These are phyloP conservation scores for Ectemnius lituratus DNA, from an alignment of 2,888 invertebrate species.

Conservation along the genomic window DNA sequence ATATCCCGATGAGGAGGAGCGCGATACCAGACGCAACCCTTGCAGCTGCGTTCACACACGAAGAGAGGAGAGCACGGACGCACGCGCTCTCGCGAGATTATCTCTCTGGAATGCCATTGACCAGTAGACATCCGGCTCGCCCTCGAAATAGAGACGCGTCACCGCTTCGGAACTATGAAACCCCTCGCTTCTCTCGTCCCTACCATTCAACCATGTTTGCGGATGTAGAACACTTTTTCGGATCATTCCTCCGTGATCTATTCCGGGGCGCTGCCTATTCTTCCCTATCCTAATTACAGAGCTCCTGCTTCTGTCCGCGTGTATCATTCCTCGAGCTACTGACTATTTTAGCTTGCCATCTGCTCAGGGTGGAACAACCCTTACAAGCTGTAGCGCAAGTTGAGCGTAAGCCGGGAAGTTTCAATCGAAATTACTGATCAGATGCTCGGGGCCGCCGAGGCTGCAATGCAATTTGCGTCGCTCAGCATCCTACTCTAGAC, in stretches of 20 bases:
- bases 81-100: conserved; percentile 17
- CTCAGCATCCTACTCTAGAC: conserved; percentile 28
- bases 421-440: conserved; percentile 56
- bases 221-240: background rate
- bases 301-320: too few relatives aligned
- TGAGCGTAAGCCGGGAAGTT: conserved; percentile 40
- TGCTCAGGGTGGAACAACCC: conserved; percentile 17
- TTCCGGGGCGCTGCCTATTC: too few relatives aligned
- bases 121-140: conserved; percentile 23
- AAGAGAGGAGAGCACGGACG: background rate
- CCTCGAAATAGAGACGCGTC: background rate
- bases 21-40: conserved; percentile 34
- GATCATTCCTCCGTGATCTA: too few relatives aligned
- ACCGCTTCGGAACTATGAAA: background rate
- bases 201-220: background rate
- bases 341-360: background rate
- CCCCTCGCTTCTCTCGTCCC: background rate
- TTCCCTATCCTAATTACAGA: too few relatives aligned
- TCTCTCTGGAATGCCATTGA: conserved; percentile 31
- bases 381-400: conserved; percentile 11
- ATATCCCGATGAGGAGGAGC: conserved; percentile 47
- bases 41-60: conserved; percentile 68
- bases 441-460: conserved; percentile 49
- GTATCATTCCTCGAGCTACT: too few relatives aligned
- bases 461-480: conserved; percentile 61